Evolutionary conservation across 2,888 invertebrate species (phyloP), one percentile per base, ranked within the genome.

Genomic region (Sphaerophoria rueppellii): DNA sequence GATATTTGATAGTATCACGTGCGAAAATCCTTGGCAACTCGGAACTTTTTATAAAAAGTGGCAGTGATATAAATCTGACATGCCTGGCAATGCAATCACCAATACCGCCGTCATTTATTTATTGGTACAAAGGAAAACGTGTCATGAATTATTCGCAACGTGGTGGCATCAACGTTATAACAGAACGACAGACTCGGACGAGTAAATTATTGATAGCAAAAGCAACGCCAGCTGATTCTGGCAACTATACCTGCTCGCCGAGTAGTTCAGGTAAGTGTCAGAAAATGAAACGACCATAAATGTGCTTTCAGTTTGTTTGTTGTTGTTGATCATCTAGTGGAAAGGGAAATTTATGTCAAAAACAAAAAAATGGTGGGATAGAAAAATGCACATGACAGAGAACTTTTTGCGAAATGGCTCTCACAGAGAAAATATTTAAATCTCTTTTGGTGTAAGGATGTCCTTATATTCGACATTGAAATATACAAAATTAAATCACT

Each of bases 61-160:
- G 97, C 89, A 97, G 96, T 90, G 97, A 97, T 94, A 97, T 98
- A 93, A 97, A 97, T 94, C 94, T 98, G 92, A 97, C 97, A 90
- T 97, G 97, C 93, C 94, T 96, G 91, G 96, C 96, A 82, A 94
- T 96, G 91, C 95, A 97, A 93, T 94, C 95, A 89, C 93, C 94
- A 87, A 93, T 93, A 87, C 93, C 94, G 61, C 95, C 95, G 81
- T 94, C 94, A 87, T 96, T 96, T 89, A 96, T 97, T 89, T 95
- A 96, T 90, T 97, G 97, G 97, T 96, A 96, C 92, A 96, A 97
- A 89, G 97, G 96, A 58, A 94, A 94, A 60, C 94, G 95, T 88
- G 95, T 97, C 88, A 96, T 97, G 89, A 97, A 97, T 93, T 97
- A 97, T 93, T 96, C 96, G 46, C 96, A 94, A 87, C 94, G 97